A percentile compares a stretch with the other conserved stretches of the same genome.
phyloP scores from a whole-genome alignment of 2,888 invertebrate genomes.

The Tachystola acroxantha region DNA sequence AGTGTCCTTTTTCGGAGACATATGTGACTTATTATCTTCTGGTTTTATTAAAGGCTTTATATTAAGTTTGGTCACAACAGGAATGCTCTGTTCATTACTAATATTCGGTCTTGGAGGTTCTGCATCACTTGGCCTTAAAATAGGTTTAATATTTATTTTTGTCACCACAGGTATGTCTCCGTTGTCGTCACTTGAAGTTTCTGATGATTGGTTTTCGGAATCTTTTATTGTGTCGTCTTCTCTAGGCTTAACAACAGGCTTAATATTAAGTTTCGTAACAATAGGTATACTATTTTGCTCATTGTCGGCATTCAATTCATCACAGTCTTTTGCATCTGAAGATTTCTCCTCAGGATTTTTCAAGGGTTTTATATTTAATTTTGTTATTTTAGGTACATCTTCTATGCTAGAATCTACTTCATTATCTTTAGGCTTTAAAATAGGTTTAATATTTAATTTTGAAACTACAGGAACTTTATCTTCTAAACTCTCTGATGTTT shows the following conservation, averaged over 20 bases:
- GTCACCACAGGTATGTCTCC: slow-evolving; percentile 67
- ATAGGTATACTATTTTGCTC: slow-evolving; percentile 66
- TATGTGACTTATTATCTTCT: slow-evolving; percentile 42
- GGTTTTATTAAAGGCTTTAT: slow-evolving; percentile 65
- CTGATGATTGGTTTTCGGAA: slow-evolving; percentile 65
- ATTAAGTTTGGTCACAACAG: slow-evolving; percentile 62
- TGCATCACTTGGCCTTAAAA: slow-evolving; percentile 54
- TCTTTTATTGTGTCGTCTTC: slow-evolving; percentile 55
- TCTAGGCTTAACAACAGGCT: slow-evolving; percentile 73
- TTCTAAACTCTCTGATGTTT: slow-evolving; percentile 45
- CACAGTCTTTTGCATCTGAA: slow-evolving; percentile 68
- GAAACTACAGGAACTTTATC: slow-evolving; percentile 73
- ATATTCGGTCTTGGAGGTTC: slow-evolving; percentile 33
- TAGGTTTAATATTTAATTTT: slow-evolving; percentile 77
- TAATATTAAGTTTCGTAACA: slow-evolving; percentile 74
- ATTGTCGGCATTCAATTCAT: slow-evolving; percentile 54
- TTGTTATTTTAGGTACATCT: slow-evolving; percentile 71
- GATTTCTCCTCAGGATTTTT: slow-evolving; percentile 60
- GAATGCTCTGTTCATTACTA: slow-evolving; percentile 46
- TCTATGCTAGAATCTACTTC: slow-evolving; percentile 64
- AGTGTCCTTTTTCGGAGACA: slow-evolving; percentile 58
- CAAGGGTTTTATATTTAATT: slow-evolving; percentile 76
- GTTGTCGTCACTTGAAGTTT: slow-evolving; percentile 72
- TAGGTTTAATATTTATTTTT: slow-evolving; percentile 79
- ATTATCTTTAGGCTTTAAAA: slow-evolving; percentile 68